Evolutionary conservation across 2,888 invertebrate species (phyloP), one percentile per base, ranked within the genome.

Genomic region (Tiliacea citrago): DNA sequence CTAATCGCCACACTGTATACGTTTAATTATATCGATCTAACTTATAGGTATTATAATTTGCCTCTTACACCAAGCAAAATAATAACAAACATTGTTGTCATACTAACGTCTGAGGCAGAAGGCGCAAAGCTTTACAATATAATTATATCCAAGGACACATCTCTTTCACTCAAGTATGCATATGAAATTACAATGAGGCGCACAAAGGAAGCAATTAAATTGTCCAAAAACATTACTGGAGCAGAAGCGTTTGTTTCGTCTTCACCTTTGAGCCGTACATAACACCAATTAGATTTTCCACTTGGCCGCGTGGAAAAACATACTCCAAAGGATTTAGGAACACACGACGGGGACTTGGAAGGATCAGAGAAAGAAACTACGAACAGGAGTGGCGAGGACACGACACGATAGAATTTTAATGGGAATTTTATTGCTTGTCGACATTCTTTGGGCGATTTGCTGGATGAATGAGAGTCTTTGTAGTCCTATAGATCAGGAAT

Each of bases 201-300:
- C 86, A 88, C 91, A 92, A 90, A 91, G 90, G 89, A 88, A 90
- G 88, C 89, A 90, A 91, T 91, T 90, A 90, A 90, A 83, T 88
- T 88, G 88, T 88, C 88, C 87, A 88, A 90, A 90, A 90, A 90
- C 90, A 90, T 88, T 86, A 82, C 82, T 85, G 83, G 83, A 79
- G 81, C 83, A 76, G 82, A 86, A 88, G 77, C 88, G 88, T 90
- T 89, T 91, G 89, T 90, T 85, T 86, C 84, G 79, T 86, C 86
- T 89, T 84, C 89, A 88, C 90, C 90, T 91, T 89, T 91, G 90
- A 89, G 88, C 84, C 83, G 61, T 83, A 88, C 86, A 90, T 88
- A 89, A 85, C 87, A 88, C 87, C 91, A 93, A 93, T 95, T 93
- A 93, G 89, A 93, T 94, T 94, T 94, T 93, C 91, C 88, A 88